Evolutionary conservation across 2,797 vertebrate species (phyloP).

Genomic region (Aselliscus stoliczkanus): DNA sequence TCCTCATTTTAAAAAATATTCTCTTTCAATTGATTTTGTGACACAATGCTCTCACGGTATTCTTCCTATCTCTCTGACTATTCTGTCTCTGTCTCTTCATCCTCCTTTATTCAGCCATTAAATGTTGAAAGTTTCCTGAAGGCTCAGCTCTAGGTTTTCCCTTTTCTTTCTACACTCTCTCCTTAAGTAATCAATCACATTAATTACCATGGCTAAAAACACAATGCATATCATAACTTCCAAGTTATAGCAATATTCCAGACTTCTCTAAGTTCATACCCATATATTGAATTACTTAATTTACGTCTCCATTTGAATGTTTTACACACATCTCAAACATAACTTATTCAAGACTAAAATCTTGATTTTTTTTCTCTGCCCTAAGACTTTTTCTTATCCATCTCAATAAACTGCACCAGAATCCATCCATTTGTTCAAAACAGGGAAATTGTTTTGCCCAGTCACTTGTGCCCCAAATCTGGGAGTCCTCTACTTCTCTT

Average conservation of each 20-base stretch:
- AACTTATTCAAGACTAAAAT: slow-evolving; percentile 30
- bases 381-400: slow-evolving; percentile 10
- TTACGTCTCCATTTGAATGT: slow-evolving; percentile 4
- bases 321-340: slow-evolving; percentile 26
- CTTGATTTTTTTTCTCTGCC: slow-evolving; percentile 38
- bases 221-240: background rate
- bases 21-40: slow-evolving; percentile 25
- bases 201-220: background rate
- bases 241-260: background rate
- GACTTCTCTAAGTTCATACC: background rate
- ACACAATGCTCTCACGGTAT: background rate
- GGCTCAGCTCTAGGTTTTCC: background rate
- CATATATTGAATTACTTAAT: slow-evolving; percentile 28
- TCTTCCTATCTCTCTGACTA: background rate
- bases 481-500: background rate
- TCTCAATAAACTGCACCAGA: background rate
- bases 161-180: background rate
- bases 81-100: background rate
- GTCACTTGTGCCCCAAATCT: background rate
- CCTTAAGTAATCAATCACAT: background rate
- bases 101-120: background rate
- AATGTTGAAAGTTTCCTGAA: background rate
- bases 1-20: background rate
- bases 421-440: slow-evolving; percentile 9
- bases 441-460: background rate